Conservation (phyloP, 2,797 vertebrate genomes). For the Anniella stebbinsi region DNA sequence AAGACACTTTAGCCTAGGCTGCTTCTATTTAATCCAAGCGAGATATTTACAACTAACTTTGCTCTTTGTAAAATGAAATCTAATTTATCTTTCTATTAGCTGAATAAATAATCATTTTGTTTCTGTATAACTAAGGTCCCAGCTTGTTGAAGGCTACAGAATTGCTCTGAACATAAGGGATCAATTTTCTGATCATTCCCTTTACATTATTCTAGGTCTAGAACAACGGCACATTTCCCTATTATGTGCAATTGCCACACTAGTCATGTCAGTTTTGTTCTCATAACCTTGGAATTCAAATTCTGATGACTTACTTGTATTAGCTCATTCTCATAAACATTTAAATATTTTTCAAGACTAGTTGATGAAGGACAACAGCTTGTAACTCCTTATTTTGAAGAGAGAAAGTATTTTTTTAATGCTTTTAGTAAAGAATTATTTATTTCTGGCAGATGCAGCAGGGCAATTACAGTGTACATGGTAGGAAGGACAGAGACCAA, state of each 20-base stretch:
- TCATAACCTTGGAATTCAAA: slow-evolving; percentile 67
- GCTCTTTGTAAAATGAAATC: slow-evolving; percentile 50
- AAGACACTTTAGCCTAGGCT: neutral
- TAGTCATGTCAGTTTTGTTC: slow-evolving; percentile 61
- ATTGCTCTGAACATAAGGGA: slow-evolving; percentile 63
- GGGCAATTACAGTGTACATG: neutral
- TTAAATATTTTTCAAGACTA: slow-evolving; percentile 53
- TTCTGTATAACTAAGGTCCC: slow-evolving; percentile 59
- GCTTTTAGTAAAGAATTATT: slow-evolving; percentile 29
- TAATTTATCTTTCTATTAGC: slow-evolving; percentile 55
- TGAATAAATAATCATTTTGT: slow-evolving; percentile 66
- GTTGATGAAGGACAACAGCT: slow-evolving; percentile 17
- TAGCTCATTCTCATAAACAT: slow-evolving; percentile 59
- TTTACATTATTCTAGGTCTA: slow-evolving; percentile 55
- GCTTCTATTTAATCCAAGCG: slow-evolving; percentile 49
- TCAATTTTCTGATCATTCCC: slow-evolving; percentile 62
- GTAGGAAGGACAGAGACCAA: neutral
- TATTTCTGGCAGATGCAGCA: neutral
- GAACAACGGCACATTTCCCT: slow-evolving; percentile 57
- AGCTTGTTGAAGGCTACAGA: slow-evolving; percentile 52
- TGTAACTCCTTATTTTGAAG: neutral
- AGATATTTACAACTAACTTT: slow-evolving; percentile 36
- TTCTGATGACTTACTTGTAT: slow-evolving; percentile 60
- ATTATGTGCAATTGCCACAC: slow-evolving; percentile 58
- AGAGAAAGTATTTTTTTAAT: slow-evolving; percentile 33